A percentile compares a stretch with the other conserved stretches of the same genome.
phyloP scores from a whole-genome alignment of 2,888 invertebrate species.

The Chalcis sispes region DNA sequence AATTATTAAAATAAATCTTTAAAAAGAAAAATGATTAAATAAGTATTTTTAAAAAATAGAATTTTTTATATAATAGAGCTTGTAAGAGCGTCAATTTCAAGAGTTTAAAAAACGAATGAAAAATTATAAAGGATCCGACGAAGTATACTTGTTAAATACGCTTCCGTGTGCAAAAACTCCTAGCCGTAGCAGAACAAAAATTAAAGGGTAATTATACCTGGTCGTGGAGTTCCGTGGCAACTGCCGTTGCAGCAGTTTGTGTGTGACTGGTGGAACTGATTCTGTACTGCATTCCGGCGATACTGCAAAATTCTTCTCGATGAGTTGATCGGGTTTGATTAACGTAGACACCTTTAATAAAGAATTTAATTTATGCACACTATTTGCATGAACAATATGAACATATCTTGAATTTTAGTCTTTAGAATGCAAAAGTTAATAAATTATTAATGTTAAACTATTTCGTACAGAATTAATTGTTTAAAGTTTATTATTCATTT shows the following conservation, averaged over 20 bases:
- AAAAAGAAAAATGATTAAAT: too few species aligned
- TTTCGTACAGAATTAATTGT: neutral
- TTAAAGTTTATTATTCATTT: too few species aligned
- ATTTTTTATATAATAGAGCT: too few species aligned
- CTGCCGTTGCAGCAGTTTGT: constrained; percentile 89
- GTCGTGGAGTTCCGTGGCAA: constrained; percentile 79
- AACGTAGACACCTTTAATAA: constrained; percentile 82
- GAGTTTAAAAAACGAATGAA: too few species aligned
- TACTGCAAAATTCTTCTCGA: constrained; percentile 90
- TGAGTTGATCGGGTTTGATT: constrained; percentile 85
- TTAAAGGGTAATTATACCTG: constrained; percentile 65
- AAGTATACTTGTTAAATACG: neutral
- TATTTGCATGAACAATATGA: too few species aligned
- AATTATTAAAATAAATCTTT: too few species aligned
- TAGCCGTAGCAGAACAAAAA: neutral
- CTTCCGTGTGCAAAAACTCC: neutral
- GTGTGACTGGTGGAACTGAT: constrained; percentile 92
- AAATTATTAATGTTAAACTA: neutral
- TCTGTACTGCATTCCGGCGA: constrained; percentile 90
- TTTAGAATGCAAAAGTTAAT: neutral
- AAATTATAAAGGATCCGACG: neutral
- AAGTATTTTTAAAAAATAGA: too few species aligned
- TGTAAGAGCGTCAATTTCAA: too few species aligned
- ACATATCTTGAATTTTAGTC: neutral
- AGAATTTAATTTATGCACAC: constrained; percentile 14